Conservation (phyloP, 2,113 vertebrate genomes). For the Xyrauchen texanus region DNA sequence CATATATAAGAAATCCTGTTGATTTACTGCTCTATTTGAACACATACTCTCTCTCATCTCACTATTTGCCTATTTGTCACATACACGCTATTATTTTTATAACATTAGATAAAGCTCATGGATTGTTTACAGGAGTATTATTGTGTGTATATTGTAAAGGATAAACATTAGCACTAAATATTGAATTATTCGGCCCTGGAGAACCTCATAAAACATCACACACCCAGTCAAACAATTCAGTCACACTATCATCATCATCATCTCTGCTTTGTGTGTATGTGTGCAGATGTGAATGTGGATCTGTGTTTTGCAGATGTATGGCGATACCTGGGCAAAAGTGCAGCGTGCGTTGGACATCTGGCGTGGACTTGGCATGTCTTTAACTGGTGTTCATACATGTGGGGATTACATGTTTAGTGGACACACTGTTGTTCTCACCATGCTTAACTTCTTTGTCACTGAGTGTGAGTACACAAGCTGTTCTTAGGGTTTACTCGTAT, state of each 20-base stretch:
- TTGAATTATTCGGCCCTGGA: neutral
- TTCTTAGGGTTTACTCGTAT: neutral
- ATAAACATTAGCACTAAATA: neutral
- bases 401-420: conserved; percentile 99
- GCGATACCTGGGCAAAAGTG: conserved; percentile 86
- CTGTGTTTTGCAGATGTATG: conserved; percentile 78
- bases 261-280: neutral
- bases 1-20: no score
- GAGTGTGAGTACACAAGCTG: conserved; percentile 66
- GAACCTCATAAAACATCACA: neutral
- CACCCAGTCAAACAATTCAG: neutral
- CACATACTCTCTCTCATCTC: no score
- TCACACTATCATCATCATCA: no score
- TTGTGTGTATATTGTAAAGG: neutral
- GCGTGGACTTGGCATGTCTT: conserved; percentile 95
- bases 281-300: neutral
- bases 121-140: neutral
- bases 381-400: conserved; percentile 94
- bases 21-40: no score
- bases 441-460: conserved; percentile 94
- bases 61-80: no score
- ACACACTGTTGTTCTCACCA: conserved; percentile 93
- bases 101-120: neutral
- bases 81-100: no score
- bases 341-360: conserved; percentile 90